Evolutionary conservation across 2,888 invertebrate genomes (phyloP), one percentile per base, ranked within the genome.

Genomic region (Sthenelais limicola): DNA sequence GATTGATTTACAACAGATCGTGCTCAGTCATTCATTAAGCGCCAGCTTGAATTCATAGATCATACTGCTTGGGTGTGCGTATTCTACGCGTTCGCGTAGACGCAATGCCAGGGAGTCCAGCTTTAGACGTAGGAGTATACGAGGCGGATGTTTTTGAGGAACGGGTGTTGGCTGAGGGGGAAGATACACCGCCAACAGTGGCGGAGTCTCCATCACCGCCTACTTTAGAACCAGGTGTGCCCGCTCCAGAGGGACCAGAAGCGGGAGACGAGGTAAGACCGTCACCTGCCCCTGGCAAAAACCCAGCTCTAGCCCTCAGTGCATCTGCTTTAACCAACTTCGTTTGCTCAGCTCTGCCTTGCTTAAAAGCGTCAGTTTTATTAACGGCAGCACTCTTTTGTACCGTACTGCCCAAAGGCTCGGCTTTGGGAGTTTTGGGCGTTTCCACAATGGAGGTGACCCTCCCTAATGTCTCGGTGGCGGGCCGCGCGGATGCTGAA

Each of bases 31-130:
- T n/a, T n/a, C n/a, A n/a, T n/a, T n/a, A n/a, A n/a, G n/a, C n/a
- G n/a, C n/a, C n/a, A n/a, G n/a, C n/a, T n/a, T n/a, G 30, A 33
- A 43, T 24, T 76, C 72, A 84, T 58, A 83, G 73, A 62, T 85
- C 85, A 74, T 83, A 85, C 72, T 85, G 84, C 75, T 83, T 85
- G 0, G 86, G 86, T 9, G 83, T 84, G 62, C 80, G 79, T 38
- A 86, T 85, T 58, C 82, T 76, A 24, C 86, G 74, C 30, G 85
- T 86, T 43, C 86, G 74, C 18, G 84, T 85, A 9, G 84, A 77
- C 9, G 84, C 82, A 1, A 83, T 73, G 1, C 82, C 82, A 24
- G 82, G 79, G 18, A 82, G 71, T 0, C 80, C 79, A 43, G 81
- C 78, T 72, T 84, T 85, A 15, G 82, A 67, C 26, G 80, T 82